phyloP scores from a whole-genome alignment of 2,797 vertebrate species.

The Rhynchotus rufescens region DNA sequence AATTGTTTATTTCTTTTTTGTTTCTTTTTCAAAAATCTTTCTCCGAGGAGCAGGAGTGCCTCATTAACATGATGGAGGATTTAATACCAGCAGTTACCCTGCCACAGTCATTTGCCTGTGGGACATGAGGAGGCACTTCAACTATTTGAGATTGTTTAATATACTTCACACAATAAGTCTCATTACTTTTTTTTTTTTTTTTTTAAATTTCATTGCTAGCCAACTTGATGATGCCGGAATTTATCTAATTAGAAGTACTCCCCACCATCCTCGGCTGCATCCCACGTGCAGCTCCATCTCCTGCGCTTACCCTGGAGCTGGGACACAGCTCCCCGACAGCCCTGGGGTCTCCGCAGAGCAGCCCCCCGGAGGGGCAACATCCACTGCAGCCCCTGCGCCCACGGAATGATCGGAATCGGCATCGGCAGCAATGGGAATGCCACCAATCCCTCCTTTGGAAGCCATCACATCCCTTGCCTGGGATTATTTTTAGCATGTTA shows the following conservation, averaged over 20 bases:
- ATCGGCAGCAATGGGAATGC: neutral
- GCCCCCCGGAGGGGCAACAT: too few species aligned
- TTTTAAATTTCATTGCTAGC: neutral
- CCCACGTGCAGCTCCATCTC: neutral
- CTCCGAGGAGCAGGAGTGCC: neutral
- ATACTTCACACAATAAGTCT: neutral
- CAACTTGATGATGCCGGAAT: neutral
- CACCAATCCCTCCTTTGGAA: neutral
- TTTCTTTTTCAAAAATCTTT: too few species aligned
- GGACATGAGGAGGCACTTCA: neutral
- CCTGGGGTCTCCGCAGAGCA: neutral
- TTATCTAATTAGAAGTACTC: fast-evolving
- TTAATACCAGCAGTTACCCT: neutral
- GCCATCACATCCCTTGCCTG: neutral
- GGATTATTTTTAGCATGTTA: neutral
- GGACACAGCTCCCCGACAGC: neutral
- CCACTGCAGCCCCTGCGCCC: fast-evolving
- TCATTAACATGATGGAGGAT: neutral
- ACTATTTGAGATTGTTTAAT: neutral
- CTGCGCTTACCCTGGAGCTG: neutral
- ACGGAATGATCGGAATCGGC: neutral
- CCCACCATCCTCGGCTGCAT: neutral
- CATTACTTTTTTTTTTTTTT: neutral
- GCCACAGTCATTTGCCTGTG: neutral
- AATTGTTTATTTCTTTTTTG: neutral